A percentile compares a stretch with the other conserved stretches of the same genome.
Conservation (phyloP, 2,113 vertebrate genomes). For the Catharus fuscescens region DNA sequence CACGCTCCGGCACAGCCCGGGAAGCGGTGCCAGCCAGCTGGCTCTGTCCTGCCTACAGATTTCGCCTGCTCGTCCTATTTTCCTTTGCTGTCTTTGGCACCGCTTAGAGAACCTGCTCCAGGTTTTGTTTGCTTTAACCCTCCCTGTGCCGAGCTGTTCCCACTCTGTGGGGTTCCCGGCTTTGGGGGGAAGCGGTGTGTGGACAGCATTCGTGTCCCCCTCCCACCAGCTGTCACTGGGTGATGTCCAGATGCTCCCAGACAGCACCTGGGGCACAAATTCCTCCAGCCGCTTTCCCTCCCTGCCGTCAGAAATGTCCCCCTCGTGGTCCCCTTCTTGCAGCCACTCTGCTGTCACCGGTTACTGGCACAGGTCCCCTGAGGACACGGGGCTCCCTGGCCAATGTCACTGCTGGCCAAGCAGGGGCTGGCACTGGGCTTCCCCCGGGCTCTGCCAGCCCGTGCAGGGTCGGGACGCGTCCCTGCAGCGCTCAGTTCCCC, state of each 20-base stretch:
- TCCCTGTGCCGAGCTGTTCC: not conserved
- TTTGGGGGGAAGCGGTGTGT: not conserved
- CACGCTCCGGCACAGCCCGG: not conserved
- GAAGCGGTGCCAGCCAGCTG: constrained; percentile 55
- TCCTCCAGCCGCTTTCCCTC: not conserved
- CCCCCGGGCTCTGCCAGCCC: not conserved
- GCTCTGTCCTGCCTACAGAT: constrained; percentile 42
- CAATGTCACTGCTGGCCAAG: accelerated
- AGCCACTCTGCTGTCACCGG: not conserved
- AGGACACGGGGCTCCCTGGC: not conserved
- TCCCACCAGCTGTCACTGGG: not conserved
- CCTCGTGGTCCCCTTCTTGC: not conserved
- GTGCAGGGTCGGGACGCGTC: accelerated
- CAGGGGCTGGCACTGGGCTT: not conserved
- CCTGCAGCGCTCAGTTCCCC: accelerated
- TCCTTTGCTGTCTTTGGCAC: constrained; percentile 31
- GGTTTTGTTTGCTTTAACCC: constrained; percentile 22
- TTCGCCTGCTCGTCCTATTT: constrained; percentile 36
- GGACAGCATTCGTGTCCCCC: accelerated
- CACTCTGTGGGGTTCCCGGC: accelerated
- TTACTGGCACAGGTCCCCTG: not conserved
- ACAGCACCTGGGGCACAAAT: not conserved
- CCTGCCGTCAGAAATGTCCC: not conserved
- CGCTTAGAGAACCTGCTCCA: not conserved
- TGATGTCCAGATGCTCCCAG: not conserved